A percentile compares a stretch with the other conserved stretches of the same genome.
These are phyloP conservation scores for Girardinus metallicus DNA, from an alignment of 2,797 vertebrate genomes.

Conservation along the genomic window DNA sequence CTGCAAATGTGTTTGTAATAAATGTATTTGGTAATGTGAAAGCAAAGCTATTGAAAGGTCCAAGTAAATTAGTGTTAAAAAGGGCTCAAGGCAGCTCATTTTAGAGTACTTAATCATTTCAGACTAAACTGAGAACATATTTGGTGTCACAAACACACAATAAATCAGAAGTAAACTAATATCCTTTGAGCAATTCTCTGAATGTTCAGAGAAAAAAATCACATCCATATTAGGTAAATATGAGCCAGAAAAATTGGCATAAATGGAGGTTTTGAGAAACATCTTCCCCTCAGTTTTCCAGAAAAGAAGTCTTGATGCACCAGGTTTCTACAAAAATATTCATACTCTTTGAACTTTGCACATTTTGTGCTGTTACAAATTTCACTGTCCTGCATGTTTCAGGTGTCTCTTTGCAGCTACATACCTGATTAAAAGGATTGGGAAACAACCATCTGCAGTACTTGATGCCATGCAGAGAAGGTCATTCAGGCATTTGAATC, in stretches of 20 bases:
- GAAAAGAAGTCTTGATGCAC: neutral
- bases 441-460: no score
- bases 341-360: neutral
- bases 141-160: conserved; percentile 16
- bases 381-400: no score
- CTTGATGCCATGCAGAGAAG: no score
- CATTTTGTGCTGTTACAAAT: neutral
- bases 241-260: neutral
- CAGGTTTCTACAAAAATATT: neutral
- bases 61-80: conserved; percentile 57
- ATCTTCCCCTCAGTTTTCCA: neutral
- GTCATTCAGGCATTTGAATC: no score
- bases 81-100: conserved; percentile 43
- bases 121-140: conserved; percentile 28
- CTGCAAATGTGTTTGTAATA: conserved; percentile 46
- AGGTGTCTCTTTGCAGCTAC: no score
- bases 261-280: neutral
- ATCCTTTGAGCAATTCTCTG: conserved; percentile 20
- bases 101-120: conserved; percentile 35
- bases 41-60: conserved; percentile 60
- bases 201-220: conserved; percentile 36
- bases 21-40: conserved; percentile 49
- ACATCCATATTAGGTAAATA: neutral
- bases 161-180: conserved; percentile 15
- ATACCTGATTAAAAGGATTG: no score